These are phyloP conservation scores for Drosophila murphyi DNA, from an alignment of 1,140 invertebrate species.

Conservation along the genomic window DNA sequence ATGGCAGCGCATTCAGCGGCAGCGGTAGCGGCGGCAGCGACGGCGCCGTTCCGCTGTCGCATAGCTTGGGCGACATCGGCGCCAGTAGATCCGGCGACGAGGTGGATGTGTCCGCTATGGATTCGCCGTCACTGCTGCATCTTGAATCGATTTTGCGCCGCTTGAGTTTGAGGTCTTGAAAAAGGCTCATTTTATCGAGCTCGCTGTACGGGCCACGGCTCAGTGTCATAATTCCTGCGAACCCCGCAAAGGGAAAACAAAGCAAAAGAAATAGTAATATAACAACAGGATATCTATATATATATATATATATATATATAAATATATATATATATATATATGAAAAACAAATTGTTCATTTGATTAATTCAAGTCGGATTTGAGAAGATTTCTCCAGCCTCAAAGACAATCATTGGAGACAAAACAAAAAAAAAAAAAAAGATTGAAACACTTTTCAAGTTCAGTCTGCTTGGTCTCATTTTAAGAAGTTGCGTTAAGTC, in stretches of 20 bases:
- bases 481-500: too few species aligned
- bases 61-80: constrained; percentile 90
- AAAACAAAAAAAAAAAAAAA: too few species aligned
- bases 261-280: constrained; percentile 10
- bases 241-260: neutral
- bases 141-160: constrained; percentile 97
- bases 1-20: constrained; percentile 43
- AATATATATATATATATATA: neutral
- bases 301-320: too few species aligned
- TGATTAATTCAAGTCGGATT: too few species aligned
- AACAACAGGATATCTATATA: too few species aligned
- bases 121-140: constrained; percentile 97
- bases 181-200: constrained; percentile 99
- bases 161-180: constrained; percentile 99
- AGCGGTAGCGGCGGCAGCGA: constrained; percentile 66
- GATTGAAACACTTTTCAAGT: too few species aligned
- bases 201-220: constrained; percentile 96
- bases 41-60: constrained; percentile 85
- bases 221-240: constrained; percentile 97
- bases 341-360: too few species aligned
- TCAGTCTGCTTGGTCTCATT: too few species aligned
- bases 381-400: too few species aligned
- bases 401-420: too few species aligned
- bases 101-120: constrained; percentile 94
- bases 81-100: constrained; percentile 93